Evolutionary conservation across 2,888 invertebrate species (phyloP), one percentile per base, ranked within the genome.

Genomic region (Elysia crispata): DNA sequence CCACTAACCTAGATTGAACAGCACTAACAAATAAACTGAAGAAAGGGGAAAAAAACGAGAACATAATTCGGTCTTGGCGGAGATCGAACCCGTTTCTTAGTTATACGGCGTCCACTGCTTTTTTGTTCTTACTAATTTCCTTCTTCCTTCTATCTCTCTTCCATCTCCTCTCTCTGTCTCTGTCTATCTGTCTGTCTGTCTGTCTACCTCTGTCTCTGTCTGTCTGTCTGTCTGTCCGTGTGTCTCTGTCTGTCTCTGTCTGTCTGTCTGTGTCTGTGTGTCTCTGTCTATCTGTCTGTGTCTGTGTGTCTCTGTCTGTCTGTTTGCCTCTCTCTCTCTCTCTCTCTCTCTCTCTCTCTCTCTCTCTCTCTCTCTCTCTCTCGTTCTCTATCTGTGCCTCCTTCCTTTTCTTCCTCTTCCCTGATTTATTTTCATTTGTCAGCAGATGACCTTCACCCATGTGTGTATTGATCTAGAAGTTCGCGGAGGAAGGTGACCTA

Each of bases 321-420:
- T 69, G 30, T 69, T 23, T 69, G 13, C 11, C 70, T 33, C 70
- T 33, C 41, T 20, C 70, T 33, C 70, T 70, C 70, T 70, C 70
- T 70, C 70, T 70, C 70, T 70, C 70, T 70, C 49, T 70, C 70
- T 70, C 70, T 70, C 70, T 70, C 70, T 70, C 70, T 70, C 70
- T 70, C 70, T 70, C 41, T 70, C 70, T 70, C 41, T 70, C 70
- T 70, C 70, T n/a, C 70, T 31, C 70, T 33, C 41, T 20, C 70
- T 70, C n/a, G 1, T 33, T 70, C 33, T 70, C 41, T 70, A 31
- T 20, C 1, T 31, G 25, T 70, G 6, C 33, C 33, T 70, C 70
- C 33, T 30, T 23, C 30, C 25, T 28, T 8, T 30, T 66, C 66
- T 11, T 11, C 41, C 41, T 41, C 11, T 11, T 11, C 41, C 41